phyloP scores from a whole-genome alignment of 2,888 invertebrate species.

The Nebria salina region DNA sequence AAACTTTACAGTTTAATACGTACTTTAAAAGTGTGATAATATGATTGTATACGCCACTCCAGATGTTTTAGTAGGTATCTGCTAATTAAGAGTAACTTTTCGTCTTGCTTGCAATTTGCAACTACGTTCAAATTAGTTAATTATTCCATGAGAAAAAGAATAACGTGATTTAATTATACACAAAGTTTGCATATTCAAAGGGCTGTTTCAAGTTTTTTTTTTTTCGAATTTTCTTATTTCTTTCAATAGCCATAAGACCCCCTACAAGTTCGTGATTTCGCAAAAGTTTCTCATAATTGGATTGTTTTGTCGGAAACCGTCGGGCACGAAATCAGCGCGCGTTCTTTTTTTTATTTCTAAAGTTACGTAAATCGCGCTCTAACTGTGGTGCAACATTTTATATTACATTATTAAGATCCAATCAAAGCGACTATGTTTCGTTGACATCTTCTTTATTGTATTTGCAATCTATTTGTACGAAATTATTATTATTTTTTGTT shows the following conservation, averaged over 20 bases:
- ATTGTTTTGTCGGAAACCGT: not conserved
- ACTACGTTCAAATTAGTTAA: conserved; percentile 31
- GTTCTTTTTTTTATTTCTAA: not conserved
- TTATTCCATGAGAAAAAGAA: conserved; percentile 31
- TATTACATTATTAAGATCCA: too few relatives aligned
- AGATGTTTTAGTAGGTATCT: not conserved
- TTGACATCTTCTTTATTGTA: too few relatives aligned
- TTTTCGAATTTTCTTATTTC: conserved; percentile 11
- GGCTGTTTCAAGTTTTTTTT: conserved; percentile 22
- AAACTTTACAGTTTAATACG: too few relatives aligned
- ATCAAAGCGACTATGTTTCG: too few relatives aligned
- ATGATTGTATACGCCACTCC: not conserved
- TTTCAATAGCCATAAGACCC: not conserved
- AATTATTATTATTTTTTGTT: too few relatives aligned
- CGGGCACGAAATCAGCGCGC: too few relatives aligned
- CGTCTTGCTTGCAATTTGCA: not conserved
- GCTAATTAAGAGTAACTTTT: not conserved
- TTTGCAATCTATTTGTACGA: too few relatives aligned
- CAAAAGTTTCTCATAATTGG: not conserved
- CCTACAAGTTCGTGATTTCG: not conserved
- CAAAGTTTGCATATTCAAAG: conserved; percentile 41
- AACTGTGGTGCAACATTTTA: not conserved
- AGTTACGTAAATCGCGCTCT: not conserved
- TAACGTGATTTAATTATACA: conserved; percentile 45
- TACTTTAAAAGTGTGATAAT: not conserved